phyloP scores from a whole-genome alignment of 1,140 invertebrate species.

The Leptopilina clavipes region DNA sequence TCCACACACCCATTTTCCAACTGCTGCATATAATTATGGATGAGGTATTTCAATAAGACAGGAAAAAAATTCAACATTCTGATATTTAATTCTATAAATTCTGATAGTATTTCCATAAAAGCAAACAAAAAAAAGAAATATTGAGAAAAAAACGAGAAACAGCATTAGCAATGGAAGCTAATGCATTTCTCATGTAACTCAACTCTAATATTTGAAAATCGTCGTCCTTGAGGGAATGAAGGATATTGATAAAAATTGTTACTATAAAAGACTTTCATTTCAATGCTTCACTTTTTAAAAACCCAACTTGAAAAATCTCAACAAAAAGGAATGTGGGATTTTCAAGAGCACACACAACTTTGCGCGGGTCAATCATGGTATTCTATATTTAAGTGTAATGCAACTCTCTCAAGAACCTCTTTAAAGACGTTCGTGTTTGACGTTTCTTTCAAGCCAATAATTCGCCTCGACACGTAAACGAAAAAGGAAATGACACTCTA shows the following conservation, averaged over 20 bases:
- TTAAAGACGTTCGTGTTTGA: conserved; percentile 43
- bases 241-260: background rate
- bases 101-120: background rate
- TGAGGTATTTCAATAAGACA: background rate
- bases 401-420: conserved; percentile 17
- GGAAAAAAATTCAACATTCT: background rate
- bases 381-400: conserved; percentile 24
- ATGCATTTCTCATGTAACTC: conserved; percentile 66
- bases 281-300: conserved; percentile 8
- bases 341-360: conserved; percentile 62
- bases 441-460: conserved; percentile 47
- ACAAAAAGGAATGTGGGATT: conserved; percentile 1
- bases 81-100: too few species aligned
- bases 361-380: conserved; percentile 69
- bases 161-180: conserved; percentile 52
- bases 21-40: background rate
- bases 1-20: background rate
- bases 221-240: conserved; percentile 6
- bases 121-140: conserved; percentile 42
- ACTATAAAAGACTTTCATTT: conserved; percentile 12
- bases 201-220: conserved; percentile 61
- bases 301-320: background rate
- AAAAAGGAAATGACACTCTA: conserved; percentile 52
- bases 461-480: conserved; percentile 49
- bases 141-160: background rate